Conservation (phyloP, 1,140 invertebrate species). For the Theocolax elegans region DNA sequence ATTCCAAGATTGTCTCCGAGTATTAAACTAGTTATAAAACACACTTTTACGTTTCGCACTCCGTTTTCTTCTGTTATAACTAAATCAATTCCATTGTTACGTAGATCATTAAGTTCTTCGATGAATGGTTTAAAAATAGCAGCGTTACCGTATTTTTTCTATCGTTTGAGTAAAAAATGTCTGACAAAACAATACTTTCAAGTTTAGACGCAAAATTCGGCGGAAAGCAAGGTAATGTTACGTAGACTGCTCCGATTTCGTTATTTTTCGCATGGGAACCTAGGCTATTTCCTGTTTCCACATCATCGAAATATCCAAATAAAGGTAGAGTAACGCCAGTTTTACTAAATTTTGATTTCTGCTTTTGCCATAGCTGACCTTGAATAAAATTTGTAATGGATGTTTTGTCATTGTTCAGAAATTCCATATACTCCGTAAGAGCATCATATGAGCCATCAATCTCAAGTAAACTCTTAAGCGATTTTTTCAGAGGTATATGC, state of each 20-base stretch:
- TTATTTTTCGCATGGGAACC: constrained; percentile 32
- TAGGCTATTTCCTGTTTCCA: constrained; percentile 36
- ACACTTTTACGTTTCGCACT: constrained; percentile 12
- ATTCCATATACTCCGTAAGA: constrained; percentile 21
- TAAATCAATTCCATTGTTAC: constrained; percentile 38
- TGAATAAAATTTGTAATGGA: constrained; percentile 22
- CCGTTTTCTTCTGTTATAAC: background rate
- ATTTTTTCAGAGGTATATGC: background rate
- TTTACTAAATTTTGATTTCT: constrained; percentile 20
- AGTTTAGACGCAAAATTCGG: no score
- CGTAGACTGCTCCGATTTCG: constrained; percentile 28
- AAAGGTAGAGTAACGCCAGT: constrained; percentile 38
- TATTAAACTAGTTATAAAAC: constrained; percentile 35
- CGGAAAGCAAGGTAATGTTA: constrained; percentile 31
- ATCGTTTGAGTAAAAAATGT: constrained; percentile 20
- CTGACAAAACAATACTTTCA: background rate
- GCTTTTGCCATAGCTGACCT: constrained; percentile 10
- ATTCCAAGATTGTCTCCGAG: constrained; percentile 37
- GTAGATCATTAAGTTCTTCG: no score
- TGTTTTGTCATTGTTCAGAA: background rate
- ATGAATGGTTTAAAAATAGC: constrained; percentile 35
- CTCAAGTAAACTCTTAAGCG: background rate
- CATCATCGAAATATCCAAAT: constrained; percentile 39
- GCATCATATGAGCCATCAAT: constrained; percentile 26
- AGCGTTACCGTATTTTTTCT: constrained; percentile 35